Evolutionary conservation across 2,113 vertebrate genomes (phyloP), one percentile per base, ranked within the genome.

Genomic region (Eretmochelys imbricata): DNA sequence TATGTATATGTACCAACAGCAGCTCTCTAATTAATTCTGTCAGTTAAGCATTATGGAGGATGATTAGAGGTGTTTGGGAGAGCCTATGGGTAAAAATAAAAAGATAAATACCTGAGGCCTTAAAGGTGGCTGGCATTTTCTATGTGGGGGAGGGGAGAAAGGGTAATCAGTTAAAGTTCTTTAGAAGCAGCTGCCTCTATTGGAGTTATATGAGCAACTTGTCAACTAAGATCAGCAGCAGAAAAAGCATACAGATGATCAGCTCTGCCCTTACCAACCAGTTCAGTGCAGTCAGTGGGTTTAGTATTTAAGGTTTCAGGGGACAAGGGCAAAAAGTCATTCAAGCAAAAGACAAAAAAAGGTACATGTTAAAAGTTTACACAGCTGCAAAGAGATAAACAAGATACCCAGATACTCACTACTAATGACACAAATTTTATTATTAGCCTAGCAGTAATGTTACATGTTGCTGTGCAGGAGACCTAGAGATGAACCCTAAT

Each of bases 211-310:
- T 22, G 53, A 94, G 80, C 62, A 27, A 65, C 50, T 62, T 20
- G 84, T 85, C 79, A 90, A 6, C 88, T 25, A 4, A 91, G 89
- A 90, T n/a, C 53, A 87, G 83, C 4, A 1, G 38, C 25, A 88
- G 84, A 59, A 89, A 35, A 59, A 24, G 24, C 10, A 0, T 6
- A 5, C 2, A 0, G 8, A 57, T 27, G 6, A 38, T 1, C 48
- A 87, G 51, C 31, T 35, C 90, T 96, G 90, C 50, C 49, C 65
- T 92, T n/a, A 87, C 3, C 93, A 27, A 89, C 38, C 54, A 3
- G 31, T 51, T 55, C 76, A 8, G 38, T 24, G 29, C 78, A 76
- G 57, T 8, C 76, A 80, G 19, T 24, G 78, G 20, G 22, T 92
- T 72, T 72, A 53, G 3, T 4, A 2, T 22, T 29, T 69, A 42